phyloP scores from a whole-genome alignment of 1,140 invertebrate genomes.

The Drosophila ogumai region DNA sequence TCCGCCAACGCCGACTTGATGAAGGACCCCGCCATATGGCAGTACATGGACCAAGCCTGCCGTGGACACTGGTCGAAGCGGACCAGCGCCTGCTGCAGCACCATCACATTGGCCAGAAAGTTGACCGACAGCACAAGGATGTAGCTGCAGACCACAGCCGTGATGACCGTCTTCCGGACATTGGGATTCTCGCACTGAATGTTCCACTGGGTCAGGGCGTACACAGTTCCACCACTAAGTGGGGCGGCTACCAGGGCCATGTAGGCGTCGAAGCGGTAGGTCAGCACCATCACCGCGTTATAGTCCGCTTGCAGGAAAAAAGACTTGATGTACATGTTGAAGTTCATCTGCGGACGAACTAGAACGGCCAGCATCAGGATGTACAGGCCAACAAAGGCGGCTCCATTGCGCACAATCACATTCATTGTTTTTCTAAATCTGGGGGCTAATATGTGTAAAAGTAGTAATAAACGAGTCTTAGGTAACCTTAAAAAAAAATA shows the following conservation, averaged over 20 bases:
- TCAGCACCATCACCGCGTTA: slow-evolving; percentile 9
- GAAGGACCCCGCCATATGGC: slow-evolving; percentile 20
- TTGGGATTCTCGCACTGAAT: not conserved
- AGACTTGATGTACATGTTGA: slow-evolving; percentile 27
- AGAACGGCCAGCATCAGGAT: slow-evolving; percentile 22
- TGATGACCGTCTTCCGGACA: slow-evolving; percentile 4
- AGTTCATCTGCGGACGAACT: slow-evolving; percentile 41
- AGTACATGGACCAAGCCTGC: slow-evolving; percentile 33
- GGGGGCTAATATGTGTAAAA: not conserved
- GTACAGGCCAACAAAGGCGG: slow-evolving; percentile 23
- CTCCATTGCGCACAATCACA: not conserved
- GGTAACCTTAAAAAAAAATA: not conserved
- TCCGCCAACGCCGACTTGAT: not conserved
- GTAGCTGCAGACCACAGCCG: slow-evolving; percentile 7
- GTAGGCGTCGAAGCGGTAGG: slow-evolving; percentile 20
- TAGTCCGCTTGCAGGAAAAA: slow-evolving; percentile 25
- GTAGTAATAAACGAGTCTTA: not conserved
- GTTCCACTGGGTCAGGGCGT: slow-evolving; percentile 34
- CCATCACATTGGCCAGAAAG: slow-evolving; percentile 27
- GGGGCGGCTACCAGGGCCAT: slow-evolving; percentile 32
- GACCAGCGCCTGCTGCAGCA: slow-evolving; percentile 24
- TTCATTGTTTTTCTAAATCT: not conserved
- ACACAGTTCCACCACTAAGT: slow-evolving; percentile 23
- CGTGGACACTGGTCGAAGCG: slow-evolving; percentile 32
- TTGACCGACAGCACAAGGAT: slow-evolving; percentile 15